Percentiles rank a stretch among this genome's conserved stretches.
Conservation (phyloP, 2,888 invertebrate genomes). For the Chloroclysta siterata region DNA sequence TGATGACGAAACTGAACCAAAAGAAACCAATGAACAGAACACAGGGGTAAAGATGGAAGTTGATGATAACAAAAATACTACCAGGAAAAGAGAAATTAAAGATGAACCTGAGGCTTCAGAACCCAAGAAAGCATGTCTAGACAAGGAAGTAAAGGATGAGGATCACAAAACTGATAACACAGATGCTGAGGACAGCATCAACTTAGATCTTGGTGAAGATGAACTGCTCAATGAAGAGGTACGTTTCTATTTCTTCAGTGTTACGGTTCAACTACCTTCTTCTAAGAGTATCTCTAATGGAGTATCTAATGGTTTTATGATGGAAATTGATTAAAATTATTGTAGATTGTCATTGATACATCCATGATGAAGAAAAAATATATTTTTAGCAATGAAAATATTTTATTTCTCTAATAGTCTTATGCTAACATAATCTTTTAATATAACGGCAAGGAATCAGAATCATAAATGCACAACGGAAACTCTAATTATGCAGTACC, state of each 20-base stretch:
- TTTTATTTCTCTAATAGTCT: constrained; percentile 61
- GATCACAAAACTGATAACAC: constrained; percentile 81
- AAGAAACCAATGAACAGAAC: constrained; percentile 39
- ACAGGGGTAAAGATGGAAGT: constrained; percentile 63
- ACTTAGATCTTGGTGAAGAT: constrained; percentile 92
- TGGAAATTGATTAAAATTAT: constrained; percentile 70
- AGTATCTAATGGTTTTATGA: constrained; percentile 46
- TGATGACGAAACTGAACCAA: constrained; percentile 68
- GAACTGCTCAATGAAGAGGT: constrained; percentile 93
- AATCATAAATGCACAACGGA: constrained; percentile 25
- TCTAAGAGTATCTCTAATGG: constrained; percentile 62
- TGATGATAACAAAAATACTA: constrained; percentile 61
- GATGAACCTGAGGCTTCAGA: constrained; percentile 67
- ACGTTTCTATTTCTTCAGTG: constrained; percentile 80
- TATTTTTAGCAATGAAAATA: constrained; percentile 39
- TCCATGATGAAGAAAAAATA: constrained; percentile 36
- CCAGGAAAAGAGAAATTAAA: constrained; percentile 71
- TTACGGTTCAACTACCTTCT: constrained; percentile 68
- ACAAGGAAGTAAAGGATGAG: constrained; percentile 65
- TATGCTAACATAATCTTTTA: constrained; percentile 47
- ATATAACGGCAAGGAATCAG: constrained; percentile 18
- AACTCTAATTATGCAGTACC: constrained; percentile 34
- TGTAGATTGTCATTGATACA: not conserved
- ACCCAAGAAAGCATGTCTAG: constrained; percentile 71
- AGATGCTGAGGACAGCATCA: constrained; percentile 92